Evolutionary conservation across 2,797 vertebrate species (phyloP).

Genomic region (Helarctos malayanus): DNA sequence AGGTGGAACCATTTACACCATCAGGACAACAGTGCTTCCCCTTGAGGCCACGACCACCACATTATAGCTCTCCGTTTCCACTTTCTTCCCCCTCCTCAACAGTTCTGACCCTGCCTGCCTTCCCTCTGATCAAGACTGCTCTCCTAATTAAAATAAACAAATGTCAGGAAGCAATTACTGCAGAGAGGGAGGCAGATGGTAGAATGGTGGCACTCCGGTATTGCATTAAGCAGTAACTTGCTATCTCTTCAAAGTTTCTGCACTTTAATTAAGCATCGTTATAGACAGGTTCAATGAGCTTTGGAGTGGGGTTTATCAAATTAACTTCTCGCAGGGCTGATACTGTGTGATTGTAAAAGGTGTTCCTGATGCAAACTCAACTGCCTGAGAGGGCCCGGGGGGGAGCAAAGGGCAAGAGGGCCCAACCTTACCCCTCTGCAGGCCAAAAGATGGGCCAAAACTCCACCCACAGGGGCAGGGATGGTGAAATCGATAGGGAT

Average conservation of each 20-base stretch:
- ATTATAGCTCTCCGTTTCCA: conserved; percentile 36
- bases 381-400: conserved; percentile 53
- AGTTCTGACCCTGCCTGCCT: conserved; percentile 80
- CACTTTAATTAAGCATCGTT: conserved; percentile 90
- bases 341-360: conserved; percentile 75
- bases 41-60: background rate
- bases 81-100: conserved; percentile 71
- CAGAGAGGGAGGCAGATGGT: conserved; percentile 89
- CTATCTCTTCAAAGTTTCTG: conserved; percentile 90
- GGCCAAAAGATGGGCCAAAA: background rate
- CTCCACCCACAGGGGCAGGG: background rate
- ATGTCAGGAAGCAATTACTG: conserved; percentile 90
- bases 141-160: conserved; percentile 92
- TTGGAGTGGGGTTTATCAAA: conserved; percentile 87
- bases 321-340: conserved; percentile 86
- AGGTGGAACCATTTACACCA: background rate
- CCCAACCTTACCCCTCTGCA: background rate
- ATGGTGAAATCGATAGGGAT: background rate
- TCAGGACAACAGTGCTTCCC: background rate
- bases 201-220: conserved; percentile 88
- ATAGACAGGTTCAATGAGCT: conserved; percentile 88
- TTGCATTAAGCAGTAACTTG: conserved; percentile 89
- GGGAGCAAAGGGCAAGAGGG: conserved; percentile 54
- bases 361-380: conserved; percentile 61
- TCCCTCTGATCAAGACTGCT: conserved; percentile 88